Conservation (phyloP, 2,888 invertebrate genomes). For the Molorchus minor region DNA sequence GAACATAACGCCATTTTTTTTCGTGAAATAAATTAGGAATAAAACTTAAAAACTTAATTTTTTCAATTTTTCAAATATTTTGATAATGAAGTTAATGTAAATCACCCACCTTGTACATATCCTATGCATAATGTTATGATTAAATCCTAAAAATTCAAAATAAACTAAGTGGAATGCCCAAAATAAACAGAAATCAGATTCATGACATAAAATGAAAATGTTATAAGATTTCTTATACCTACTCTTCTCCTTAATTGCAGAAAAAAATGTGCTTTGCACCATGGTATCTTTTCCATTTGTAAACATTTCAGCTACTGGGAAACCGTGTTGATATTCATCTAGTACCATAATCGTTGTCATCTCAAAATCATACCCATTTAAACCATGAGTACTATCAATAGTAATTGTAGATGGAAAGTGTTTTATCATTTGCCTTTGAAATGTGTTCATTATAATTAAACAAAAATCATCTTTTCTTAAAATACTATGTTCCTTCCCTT, state of each 20-base stretch:
- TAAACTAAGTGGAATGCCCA: too few relatives aligned
- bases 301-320: slow-evolving; percentile 33
- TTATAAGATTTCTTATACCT: neutral
- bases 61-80: too few relatives aligned
- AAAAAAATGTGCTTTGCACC: slow-evolving; percentile 6
- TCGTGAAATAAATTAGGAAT: too few relatives aligned
- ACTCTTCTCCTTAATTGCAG: slow-evolving; percentile 7
- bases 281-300: neutral
- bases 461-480: slow-evolving; percentile 30
- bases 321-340: slow-evolving; percentile 39
- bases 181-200: too few relatives aligned
- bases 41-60: too few relatives aligned
- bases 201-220: too few relatives aligned
- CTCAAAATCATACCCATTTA: slow-evolving; percentile 40
- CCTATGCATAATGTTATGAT: too few relatives aligned
- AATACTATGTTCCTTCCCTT: neutral
- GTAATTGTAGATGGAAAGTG: slow-evolving; percentile 16
- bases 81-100: too few relatives aligned
- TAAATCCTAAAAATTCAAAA: too few relatives aligned
- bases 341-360: slow-evolving; percentile 35
- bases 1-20: too few relatives aligned
- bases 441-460: slow-evolving; percentile 46
- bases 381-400: slow-evolving; percentile 29
- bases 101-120: too few relatives aligned
- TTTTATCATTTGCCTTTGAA: slow-evolving; percentile 75